Conservation (phyloP, 2,888 invertebrate genomes). For the Platycheirus rosarum region DNA sequence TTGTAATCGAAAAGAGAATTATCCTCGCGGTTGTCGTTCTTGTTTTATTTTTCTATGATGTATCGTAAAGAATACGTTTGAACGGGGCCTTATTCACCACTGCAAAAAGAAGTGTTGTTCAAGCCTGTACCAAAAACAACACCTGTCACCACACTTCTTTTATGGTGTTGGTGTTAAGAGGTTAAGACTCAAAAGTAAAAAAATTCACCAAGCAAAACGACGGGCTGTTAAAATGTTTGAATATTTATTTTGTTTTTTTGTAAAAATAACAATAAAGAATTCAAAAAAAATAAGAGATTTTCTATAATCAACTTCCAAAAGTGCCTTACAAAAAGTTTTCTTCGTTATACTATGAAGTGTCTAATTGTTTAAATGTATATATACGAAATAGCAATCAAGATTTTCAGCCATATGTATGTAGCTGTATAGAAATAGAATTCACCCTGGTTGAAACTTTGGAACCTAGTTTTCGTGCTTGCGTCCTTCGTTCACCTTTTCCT, state of each 20-base stretch:
- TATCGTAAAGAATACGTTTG: too few relatives aligned
- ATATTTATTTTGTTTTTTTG: constrained; percentile 45
- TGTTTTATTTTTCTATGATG: too few relatives aligned
- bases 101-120: background rate
- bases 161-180: constrained; percentile 8
- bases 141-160: constrained; percentile 45
- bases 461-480: constrained; percentile 29
- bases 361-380: background rate
- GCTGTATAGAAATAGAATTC: background rate
- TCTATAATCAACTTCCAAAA: background rate
- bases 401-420: background rate
- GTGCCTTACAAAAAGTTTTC: constrained; percentile 40
- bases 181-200: constrained; percentile 10
- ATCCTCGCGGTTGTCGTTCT: too few relatives aligned
- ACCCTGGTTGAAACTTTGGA: constrained; percentile 42
- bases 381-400: background rate
- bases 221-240: constrained; percentile 42
- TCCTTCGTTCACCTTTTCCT: constrained; percentile 12
- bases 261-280: background rate
- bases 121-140: constrained; percentile 40
- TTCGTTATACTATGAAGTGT: background rate
- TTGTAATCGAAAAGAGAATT: too few relatives aligned
- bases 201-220: constrained; percentile 68
- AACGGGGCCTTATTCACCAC: constrained; percentile 44
- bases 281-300: constrained; percentile 7